A percentile compares a stretch with the other conserved stretches of the same genome.
phyloP scores from a whole-genome alignment of 2,797 vertebrate species.

The Hybognathus amarus region DNA sequence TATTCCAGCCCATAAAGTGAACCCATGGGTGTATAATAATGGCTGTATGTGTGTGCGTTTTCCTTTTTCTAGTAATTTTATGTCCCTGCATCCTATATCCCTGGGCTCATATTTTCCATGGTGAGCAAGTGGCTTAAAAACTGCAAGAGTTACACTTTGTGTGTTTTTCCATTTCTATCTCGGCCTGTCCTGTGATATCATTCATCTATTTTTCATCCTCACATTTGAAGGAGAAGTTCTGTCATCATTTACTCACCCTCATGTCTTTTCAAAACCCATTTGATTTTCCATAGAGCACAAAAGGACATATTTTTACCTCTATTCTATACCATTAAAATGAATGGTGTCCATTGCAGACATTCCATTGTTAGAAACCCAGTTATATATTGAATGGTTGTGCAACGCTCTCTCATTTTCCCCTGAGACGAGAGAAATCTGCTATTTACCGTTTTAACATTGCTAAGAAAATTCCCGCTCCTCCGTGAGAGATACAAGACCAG shows the following conservation, averaged over 20 bases:
- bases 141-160: slow-evolving; percentile 50
- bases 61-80: slow-evolving; percentile 53
- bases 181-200: slow-evolving; percentile 45
- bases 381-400: too few relatives aligned
- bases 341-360: neutral
- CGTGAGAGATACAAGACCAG: too few relatives aligned
- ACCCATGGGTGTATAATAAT: slow-evolving; percentile 56
- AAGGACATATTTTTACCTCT: neutral
- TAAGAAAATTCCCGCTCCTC: too few relatives aligned
- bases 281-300: neutral
- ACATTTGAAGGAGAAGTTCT: slow-evolving; percentile 53
- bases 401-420: too few relatives aligned
- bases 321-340: neutral
- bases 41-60: slow-evolving; percentile 25
- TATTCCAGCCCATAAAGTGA: slow-evolving; percentile 55
- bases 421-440: too few relatives aligned
- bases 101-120: slow-evolving; percentile 58
- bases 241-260: slow-evolving; percentile 5
- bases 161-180: slow-evolving; percentile 43
- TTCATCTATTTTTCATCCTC: slow-evolving; percentile 12
- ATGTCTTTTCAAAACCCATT: neutral
- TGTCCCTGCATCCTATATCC: slow-evolving; percentile 53
- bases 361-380: too few relatives aligned
- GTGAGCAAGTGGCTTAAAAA: slow-evolving; percentile 54
- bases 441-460: too few relatives aligned